Percentiles rank a stretch among this genome's conserved stretches.
Conservation (phyloP, 2,888 invertebrate species). For the Lycocerus yunnanus region DNA sequence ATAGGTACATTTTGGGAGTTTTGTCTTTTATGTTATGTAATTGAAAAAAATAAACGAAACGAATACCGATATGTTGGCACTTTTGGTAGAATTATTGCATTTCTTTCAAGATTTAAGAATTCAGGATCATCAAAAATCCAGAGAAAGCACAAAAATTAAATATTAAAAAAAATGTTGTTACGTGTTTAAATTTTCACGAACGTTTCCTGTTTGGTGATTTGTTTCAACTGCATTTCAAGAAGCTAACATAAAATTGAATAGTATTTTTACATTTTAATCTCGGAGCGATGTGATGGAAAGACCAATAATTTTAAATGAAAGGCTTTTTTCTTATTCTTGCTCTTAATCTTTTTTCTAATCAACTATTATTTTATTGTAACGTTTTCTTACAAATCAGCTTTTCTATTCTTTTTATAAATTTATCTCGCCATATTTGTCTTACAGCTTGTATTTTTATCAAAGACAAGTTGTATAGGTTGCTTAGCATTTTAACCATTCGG, state of each 20-base stretch:
- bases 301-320: constrained; percentile 5
- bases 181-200: background rate
- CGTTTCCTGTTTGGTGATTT: background rate
- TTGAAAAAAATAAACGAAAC: background rate
- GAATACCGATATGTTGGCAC: background rate
- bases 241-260: background rate
- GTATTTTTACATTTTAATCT: background rate
- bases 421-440: constrained; percentile 28
- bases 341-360: background rate
- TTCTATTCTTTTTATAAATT: constrained; percentile 19
- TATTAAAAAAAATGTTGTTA: background rate
- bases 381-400: constrained; percentile 23
- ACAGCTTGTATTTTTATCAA: constrained; percentile 16
- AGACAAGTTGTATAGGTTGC: constrained; percentile 31
- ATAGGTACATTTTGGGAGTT: background rate
- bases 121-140: no score
- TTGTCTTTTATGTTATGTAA: background rate
- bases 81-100: background rate
- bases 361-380: background rate
- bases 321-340: background rate
- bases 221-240: background rate
- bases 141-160: background rate
- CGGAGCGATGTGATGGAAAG: background rate
- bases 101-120: background rate
- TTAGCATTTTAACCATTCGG: constrained; percentile 40